Base-by-base conservation (phyloP, 2,113 vertebrate genomes). In the Chroicocephalus ridibundus region DNA sequence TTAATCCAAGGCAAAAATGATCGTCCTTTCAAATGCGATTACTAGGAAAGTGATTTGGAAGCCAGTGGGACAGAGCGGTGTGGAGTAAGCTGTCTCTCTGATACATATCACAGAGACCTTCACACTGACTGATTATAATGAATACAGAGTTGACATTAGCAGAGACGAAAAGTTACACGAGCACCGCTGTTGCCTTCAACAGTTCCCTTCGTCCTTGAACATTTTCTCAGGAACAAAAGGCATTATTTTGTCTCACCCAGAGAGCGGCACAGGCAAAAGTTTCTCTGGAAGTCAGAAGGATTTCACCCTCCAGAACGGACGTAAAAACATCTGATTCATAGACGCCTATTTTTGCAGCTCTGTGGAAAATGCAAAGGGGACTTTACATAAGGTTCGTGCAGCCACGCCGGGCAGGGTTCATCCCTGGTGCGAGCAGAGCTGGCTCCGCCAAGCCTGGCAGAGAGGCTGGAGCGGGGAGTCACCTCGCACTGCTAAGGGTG, bases 81-180 rank as follows among this genome's bases (percentile, higher is more conserved):
- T 92, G 92, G 86, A 94, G 84, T 94, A 88, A 95, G 65, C 94
- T 94, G 84, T 91, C 88, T 95, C 76, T 95, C 92, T 90, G 80
- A 81, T 90, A 64, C 25, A 8, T 52, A 94, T 94, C 86, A 90
- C 71, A 91, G 80, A 87, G 88, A 85, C 71, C 90, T 96, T 97
- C 94, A 96, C 93, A 96, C 76, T 96, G 92, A 62, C 90, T 94
- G 96, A 88, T 94, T 89, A 95, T 47, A 92, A 64, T 92, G 96
- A 97, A 96, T 95, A 94, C 88, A 93, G 52, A 97, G 93, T 93
- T 96, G 97, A 94, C 95, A 90, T 87, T 94, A 96, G 74, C 88
- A 85, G 86, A 94, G 82, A 94, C 82, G 91, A 88, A 96, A 96
- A 93, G 77, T 94, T 88, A 94, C 82, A 92, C 24, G 47, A 94